phyloP scores from a whole-genome alignment of 2,888 invertebrate genomes.

The Agrypnus murinus region DNA sequence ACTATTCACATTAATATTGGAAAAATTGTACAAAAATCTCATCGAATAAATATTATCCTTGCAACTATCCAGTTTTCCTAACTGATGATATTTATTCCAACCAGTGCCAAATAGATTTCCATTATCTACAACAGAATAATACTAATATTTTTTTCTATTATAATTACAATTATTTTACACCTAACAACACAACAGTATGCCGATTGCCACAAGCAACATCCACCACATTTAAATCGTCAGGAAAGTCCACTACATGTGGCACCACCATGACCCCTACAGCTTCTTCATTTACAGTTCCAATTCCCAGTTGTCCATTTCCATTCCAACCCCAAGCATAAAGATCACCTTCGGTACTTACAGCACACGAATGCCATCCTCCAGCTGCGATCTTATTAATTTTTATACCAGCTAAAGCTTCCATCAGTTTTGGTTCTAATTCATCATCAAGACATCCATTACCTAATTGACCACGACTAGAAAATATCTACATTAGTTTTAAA shows the following conservation, averaged over 20 bases:
- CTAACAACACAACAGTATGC: constrained; percentile 82
- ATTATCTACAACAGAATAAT: constrained; percentile 72
- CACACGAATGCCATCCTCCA: constrained; percentile 92
- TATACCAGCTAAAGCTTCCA: constrained; percentile 86
- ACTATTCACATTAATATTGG: constrained; percentile 54
- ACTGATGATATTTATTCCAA: constrained; percentile 88
- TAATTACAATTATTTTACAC: constrained; percentile 64
- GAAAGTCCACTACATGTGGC: constrained; percentile 73
- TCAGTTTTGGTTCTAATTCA: constrained; percentile 76
- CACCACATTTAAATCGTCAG: constrained; percentile 62
- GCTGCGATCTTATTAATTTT: constrained; percentile 81
- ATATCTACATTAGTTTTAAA: background rate
- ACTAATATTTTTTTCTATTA: background rate
- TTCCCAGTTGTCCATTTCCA: constrained; percentile 88
- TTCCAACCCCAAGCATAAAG: constrained; percentile 96
- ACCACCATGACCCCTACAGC: constrained; percentile 70
- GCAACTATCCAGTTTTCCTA: constrained; percentile 73
- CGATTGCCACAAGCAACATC: constrained; percentile 83
- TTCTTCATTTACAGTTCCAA: constrained; percentile 70
- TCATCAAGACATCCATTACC: constrained; percentile 84
- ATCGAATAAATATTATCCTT: constrained; percentile 61
- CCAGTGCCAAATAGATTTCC: constrained; percentile 84
- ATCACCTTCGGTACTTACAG: constrained; percentile 86
- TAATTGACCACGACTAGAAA: constrained; percentile 87
- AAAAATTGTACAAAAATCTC: constrained; percentile 60